Percentiles rank a stretch among this genome's conserved stretches.
Conservation (phyloP, 2,888 invertebrate genomes). For the Pheosia tremula region DNA sequence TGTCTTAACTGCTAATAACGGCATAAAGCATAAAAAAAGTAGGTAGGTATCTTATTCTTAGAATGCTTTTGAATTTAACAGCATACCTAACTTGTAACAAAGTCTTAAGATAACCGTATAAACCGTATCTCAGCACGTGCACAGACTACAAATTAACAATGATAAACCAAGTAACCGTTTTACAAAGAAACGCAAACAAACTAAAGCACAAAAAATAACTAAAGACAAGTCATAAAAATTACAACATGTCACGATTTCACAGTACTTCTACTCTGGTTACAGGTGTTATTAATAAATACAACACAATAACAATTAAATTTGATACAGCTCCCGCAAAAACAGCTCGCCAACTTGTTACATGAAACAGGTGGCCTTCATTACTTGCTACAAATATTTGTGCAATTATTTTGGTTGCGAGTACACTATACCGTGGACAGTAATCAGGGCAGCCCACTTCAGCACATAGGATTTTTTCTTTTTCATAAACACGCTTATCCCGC, state of each 20-base stretch:
- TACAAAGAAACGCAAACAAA: background rate
- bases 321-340: slow-evolving; percentile 11
- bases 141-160: background rate
- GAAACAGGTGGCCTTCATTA: slow-evolving; percentile 6
- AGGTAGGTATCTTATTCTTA: background rate
- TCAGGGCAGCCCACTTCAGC: background rate
- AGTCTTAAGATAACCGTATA: background rate
- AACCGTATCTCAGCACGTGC: background rate
- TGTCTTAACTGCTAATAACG: background rate
- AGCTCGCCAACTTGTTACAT: slow-evolving; percentile 10
- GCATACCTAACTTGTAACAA: background rate
- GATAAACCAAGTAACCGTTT: background rate
- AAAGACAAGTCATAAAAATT: background rate
- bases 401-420: slow-evolving; percentile 4
- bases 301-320: slow-evolving; percentile 15
- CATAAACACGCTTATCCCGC: background rate
- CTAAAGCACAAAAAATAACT: background rate
- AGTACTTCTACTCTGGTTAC: background rate
- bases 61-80: background rate
- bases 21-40: background rate
- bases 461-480: background rate
- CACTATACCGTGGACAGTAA: background rate
- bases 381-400: slow-evolving; percentile 7
- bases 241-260: slow-evolving; percentile 4
- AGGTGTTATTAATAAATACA: slow-evolving; percentile 10